Conservation (phyloP, 2,113 vertebrate genomes). For the Chaetodon auriga region DNA sequence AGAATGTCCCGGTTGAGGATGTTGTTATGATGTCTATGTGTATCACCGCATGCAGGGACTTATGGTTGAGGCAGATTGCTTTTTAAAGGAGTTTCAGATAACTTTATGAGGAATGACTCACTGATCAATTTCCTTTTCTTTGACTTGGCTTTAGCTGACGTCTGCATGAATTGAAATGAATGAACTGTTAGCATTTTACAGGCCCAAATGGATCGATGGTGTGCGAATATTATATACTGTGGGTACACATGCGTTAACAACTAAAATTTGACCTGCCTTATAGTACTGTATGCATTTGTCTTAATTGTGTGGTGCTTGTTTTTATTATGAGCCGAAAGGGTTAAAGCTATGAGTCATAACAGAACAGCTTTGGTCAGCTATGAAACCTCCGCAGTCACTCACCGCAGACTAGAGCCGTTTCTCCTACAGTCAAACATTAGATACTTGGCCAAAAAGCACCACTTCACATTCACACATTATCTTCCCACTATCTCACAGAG, state of each 20-base stretch:
- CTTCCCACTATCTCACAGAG: slow-evolving; percentile 58
- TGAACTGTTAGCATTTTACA: not conserved
- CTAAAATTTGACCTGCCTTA: not conserved
- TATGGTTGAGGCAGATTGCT: slow-evolving; percentile 33
- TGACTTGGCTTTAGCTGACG: slow-evolving; percentile 35
- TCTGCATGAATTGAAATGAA: slow-evolving; percentile 20
- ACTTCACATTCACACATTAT: slow-evolving; percentile 71
- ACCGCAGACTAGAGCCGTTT: slow-evolving; percentile 57
- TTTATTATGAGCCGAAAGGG: slow-evolving; percentile 41
- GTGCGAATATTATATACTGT: slow-evolving; percentile 5
- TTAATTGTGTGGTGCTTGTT: not conserved
- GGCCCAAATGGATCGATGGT: not conserved
- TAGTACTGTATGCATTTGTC: not conserved
- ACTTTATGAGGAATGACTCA: slow-evolving; percentile 59
- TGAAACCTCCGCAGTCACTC: slow-evolving; percentile 64
- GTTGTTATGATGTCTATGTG: slow-evolving; percentile 32
- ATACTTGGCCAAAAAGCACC: slow-evolving; percentile 60
- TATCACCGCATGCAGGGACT: slow-evolving; percentile 33
- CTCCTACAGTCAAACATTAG: slow-evolving; percentile 51
- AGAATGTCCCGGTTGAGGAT: slow-evolving; percentile 40
- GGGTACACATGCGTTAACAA: not conserved
- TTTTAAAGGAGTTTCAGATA: slow-evolving; percentile 64
- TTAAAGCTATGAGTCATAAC: slow-evolving; percentile 68
- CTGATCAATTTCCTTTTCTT: slow-evolving; percentile 62
- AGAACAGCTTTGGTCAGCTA: slow-evolving; percentile 43